Evolutionary conservation across 2,888 invertebrate genomes (phyloP), one percentile per base, ranked within the genome.

Genomic region (Acrobasis repandana): DNA sequence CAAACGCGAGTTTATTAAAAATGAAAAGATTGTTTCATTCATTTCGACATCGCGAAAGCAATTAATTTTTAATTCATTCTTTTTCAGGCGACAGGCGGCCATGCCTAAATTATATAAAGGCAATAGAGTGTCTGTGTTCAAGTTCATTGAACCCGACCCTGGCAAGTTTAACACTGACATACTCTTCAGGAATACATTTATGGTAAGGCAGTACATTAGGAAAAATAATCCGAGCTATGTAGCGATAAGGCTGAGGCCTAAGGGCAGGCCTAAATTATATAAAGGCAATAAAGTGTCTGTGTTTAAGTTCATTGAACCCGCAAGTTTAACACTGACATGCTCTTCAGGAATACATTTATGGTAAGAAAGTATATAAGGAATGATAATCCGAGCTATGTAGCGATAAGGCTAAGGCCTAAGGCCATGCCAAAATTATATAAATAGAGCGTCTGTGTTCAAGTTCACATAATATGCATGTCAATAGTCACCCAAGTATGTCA

Each of bases 321-420:
- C 52, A 75, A 76, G 9, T 88, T 89, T 61, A 77, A 78, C 0
- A 66, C 77, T 0, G 83, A 88, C 61, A 65, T 74, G 6, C 72
- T 88, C 14, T 79, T 88, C 38, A 81, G 82, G 34, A 86, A 88
- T 56, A 77, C 85, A 6, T 83, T 88, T 50, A 87, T 92, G 79
- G 83, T 28, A 28, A 28, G 28, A 28, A 28, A 28, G 4, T 28
- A 28, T 28, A 28, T 28, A 28, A 8, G 2, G n/a, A n/a, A n/a
- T n/a, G n/a, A n/a, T n/a, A n/a, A n/a, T n/a, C n/a, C n/a, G n/a
- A n/a, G n/a, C n/a, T n/a, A n/a, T n/a, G n/a, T n/a, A n/a, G n/a
- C n/a, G n/a, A n/a, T n/a, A n/a, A n/a, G n/a, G n/a, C n/a, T n/a
- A n/a, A n/a, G n/a, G n/a, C n/a, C n/a, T n/a, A n/a, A n/a, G n/a